phyloP scores from a whole-genome alignment of 2,797 vertebrate genomes.

The Iguana delicatissima region DNA sequence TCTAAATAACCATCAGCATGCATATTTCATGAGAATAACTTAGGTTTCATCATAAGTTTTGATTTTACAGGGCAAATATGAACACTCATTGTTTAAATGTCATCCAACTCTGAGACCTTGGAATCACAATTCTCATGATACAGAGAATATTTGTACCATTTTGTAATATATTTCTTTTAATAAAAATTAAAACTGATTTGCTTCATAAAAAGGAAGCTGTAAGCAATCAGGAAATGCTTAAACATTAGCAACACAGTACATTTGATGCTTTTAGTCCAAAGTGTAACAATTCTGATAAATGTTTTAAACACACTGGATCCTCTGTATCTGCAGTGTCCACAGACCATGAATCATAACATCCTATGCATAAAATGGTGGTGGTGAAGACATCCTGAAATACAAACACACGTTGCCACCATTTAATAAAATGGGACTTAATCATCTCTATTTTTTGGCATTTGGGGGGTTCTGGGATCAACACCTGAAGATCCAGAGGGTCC shows the following conservation, averaged over 20 bases:
- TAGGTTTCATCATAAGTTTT: not conserved
- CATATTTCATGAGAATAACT: no score
- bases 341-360: no score
- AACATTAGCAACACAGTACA: not conserved
- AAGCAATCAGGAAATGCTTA: not conserved
- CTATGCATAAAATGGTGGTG: no score
- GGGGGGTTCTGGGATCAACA: no score
- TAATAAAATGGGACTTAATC: no score
- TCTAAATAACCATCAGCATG: not conserved
- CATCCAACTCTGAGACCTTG: not conserved
- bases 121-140: not conserved
- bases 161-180: no score
- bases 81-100: not conserved
- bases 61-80: not conserved
- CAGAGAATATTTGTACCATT: not conserved
- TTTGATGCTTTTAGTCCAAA: not conserved
- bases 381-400: no score
- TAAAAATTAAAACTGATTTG: not conserved
- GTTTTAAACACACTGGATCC: not conserved
- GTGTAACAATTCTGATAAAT: not conserved
- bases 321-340: no score
- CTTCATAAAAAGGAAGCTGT: not conserved
- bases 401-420: no score
- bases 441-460: no score
- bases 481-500: no score